Conservation (phyloP, 2,113 vertebrate genomes). For the Capricornis sumatraensis region DNA sequence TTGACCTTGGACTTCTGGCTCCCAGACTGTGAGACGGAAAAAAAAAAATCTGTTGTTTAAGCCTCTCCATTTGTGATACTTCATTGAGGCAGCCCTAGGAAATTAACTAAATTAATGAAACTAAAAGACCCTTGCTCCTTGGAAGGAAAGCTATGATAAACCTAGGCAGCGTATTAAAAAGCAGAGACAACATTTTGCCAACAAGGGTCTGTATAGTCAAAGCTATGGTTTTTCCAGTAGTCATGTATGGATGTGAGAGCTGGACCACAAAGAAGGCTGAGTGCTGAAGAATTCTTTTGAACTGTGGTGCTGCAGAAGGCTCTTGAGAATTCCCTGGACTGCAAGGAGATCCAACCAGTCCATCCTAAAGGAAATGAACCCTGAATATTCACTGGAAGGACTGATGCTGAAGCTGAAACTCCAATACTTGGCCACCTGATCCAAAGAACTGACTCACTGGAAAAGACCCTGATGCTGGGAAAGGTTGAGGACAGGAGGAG, state of each 20-base stretch:
- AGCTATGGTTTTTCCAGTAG: neutral
- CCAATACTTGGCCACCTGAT: neutral
- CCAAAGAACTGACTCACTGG: neutral
- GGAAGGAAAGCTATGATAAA: neutral
- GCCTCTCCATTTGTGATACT: fast-evolving
- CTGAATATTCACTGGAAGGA: neutral
- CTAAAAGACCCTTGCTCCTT: neutral
- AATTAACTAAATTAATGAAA: neutral
- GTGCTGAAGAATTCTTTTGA: neutral
- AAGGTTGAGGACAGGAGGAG: neutral
- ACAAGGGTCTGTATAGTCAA: neutral
- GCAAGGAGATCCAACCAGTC: neutral
- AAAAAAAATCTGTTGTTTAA: neutral
- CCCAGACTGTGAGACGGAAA: fast-evolving
- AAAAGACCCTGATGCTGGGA: neutral
- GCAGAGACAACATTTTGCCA: neutral
- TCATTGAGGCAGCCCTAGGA: neutral
- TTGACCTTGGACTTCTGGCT: neutral
- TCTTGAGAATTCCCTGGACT: neutral
- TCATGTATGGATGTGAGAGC: neutral
- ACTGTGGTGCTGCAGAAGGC: neutral
- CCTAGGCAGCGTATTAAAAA: neutral
- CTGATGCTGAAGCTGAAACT: neutral
- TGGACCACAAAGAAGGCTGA: neutral
- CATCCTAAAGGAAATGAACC: neutral